Base-by-base conservation (phyloP, 2,888 invertebrate genomes). In the Mesopsocus fuscifrons region DNA sequence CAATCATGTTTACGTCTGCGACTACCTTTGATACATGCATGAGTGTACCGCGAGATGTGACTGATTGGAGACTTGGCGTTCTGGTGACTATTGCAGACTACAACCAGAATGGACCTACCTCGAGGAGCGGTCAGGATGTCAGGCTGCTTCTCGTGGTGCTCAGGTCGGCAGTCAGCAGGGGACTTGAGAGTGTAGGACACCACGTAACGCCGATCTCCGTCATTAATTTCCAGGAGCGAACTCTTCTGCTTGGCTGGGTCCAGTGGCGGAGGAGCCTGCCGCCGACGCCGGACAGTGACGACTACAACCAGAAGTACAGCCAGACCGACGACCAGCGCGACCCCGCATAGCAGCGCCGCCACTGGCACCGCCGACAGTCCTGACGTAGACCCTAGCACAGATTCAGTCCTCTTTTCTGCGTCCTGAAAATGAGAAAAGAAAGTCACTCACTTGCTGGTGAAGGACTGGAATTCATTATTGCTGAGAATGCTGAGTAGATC, bases 171-270 rank as follows among this genome's bases (percentile, higher is more conserved):
- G 58, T 63, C 71, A 50, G 66, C 67, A 2, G 71, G 69, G 11
- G 77, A 76, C 57, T 85, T 84, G 49, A 85, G 68, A 9, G 84
- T 84, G 52, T 85, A 85, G 9, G 84, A 83, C 16, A 85, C 84
- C 32, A 85, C 84, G 55, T 84, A 83, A 50, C 83, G 70, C 52
- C 83, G 74, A 42, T 51, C 52, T 4, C 81, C 83, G 23, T 83
- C 80, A 49, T 82, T 83, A 32, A 83, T 75, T 58, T 77, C 77
- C 52, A 77, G 60, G 63, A 74, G 73, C 13, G 75, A 69, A 47
- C 62, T 74, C 54, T 63, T 68, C 55, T 63, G 66, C 57, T 63
- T 69, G 54, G 59, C 63, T 23, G 60, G 59, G 44, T 51, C 51
- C 43, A 60, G 52, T 46, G 61, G 59, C 20, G 49, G 32, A 44